Percentiles rank a stretch among this genome's conserved stretches.
Evolutionary conservation across 2,797 vertebrate species (phyloP).

Genomic region (Cynodonichthys magdalenae): DNA sequence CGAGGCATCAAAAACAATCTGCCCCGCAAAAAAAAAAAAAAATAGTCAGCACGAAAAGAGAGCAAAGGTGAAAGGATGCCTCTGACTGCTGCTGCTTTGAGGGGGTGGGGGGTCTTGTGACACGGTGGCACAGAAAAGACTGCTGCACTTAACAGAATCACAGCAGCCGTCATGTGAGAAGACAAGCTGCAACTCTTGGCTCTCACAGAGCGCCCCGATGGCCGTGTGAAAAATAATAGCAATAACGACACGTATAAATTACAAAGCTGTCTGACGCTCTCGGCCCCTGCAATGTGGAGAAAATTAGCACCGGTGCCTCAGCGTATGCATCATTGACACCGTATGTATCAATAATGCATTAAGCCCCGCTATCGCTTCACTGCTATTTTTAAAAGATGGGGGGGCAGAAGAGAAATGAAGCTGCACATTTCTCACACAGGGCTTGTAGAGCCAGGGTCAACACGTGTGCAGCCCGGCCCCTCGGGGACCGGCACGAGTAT

Average conservation of each 20-base stretch:
- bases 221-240: slow-evolving; percentile 39
- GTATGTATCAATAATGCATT: slow-evolving; percentile 71
- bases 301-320: slow-evolving; percentile 53
- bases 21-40: neutral
- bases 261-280: slow-evolving; percentile 27
- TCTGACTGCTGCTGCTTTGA: slow-evolving; percentile 12
- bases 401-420: slow-evolving; percentile 55
- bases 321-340: slow-evolving; percentile 69
- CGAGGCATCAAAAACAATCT: neutral
- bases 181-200: slow-evolving; percentile 42
- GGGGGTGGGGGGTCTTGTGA: slow-evolving; percentile 14
- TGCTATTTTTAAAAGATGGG: slow-evolving; percentile 59
- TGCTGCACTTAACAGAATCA: slow-evolving; percentile 45
- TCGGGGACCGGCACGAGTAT: slow-evolving; percentile 7
- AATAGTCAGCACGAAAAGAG: slow-evolving; percentile 31
- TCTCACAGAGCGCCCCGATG: slow-evolving; percentile 11
- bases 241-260: slow-evolving; percentile 43
- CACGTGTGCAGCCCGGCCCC: slow-evolving; percentile 36
- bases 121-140: slow-evolving; percentile 64
- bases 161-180: slow-evolving; percentile 42
- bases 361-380: slow-evolving; percentile 53
- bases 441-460: slow-evolving; percentile 39
- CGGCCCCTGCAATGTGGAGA: slow-evolving; percentile 38
- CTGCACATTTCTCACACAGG: slow-evolving; percentile 18
- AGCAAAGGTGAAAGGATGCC: slow-evolving; percentile 31